Evolutionary conservation across 2,888 invertebrate species (phyloP).

Genomic region (Epicampocera succincta): DNA sequence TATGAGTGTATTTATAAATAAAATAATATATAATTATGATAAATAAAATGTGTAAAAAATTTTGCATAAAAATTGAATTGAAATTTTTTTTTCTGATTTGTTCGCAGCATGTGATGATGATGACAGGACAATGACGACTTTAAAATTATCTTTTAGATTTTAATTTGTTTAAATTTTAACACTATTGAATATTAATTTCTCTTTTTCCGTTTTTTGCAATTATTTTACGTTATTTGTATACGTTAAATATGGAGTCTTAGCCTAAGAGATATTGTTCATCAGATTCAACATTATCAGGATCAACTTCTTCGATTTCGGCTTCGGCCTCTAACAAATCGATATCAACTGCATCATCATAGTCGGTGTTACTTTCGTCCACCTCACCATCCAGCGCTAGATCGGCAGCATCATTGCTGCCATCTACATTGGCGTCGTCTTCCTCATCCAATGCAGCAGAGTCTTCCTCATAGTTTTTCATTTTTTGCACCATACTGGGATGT

Average conservation of each 20-base stretch:
- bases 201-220: constrained; percentile 13
- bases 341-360: constrained; percentile 53
- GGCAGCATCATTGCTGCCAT: constrained; percentile 27
- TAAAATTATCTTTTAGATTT: no score
- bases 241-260: constrained; percentile 40
- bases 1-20: constrained; percentile 13
- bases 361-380: constrained; percentile 30
- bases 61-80: constrained; percentile 4
- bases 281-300: constrained; percentile 67
- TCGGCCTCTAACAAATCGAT: constrained; percentile 63
- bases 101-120: constrained; percentile 1
- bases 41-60: constrained; percentile 6
- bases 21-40: constrained; percentile 28
- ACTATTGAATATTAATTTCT: background rate
- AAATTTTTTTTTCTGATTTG: background rate
- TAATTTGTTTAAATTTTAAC: background rate
- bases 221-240: no score
- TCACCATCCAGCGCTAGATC: constrained; percentile 38
- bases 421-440: constrained; percentile 50
- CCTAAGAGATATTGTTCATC: constrained; percentile 71
- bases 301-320: constrained; percentile 66
- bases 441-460: constrained; percentile 46
- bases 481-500: constrained; percentile 72
- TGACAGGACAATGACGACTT: no score
- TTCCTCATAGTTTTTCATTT: constrained; percentile 60